phyloP scores from a whole-genome alignment of 2,797 vertebrate genomes.

The Danio tinwini region DNA sequence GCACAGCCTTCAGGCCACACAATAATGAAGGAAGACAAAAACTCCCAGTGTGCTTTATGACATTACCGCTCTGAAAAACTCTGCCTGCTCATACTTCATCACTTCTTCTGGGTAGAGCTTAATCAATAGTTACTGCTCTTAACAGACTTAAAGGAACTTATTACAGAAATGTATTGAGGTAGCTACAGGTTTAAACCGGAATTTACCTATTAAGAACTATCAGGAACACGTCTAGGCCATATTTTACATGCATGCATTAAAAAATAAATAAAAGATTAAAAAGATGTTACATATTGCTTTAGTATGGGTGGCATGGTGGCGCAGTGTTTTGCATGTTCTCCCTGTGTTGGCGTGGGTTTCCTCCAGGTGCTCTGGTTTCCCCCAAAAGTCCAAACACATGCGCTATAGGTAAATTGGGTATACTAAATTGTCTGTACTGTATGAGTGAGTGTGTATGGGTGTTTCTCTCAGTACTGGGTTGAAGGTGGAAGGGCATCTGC shows the following conservation, averaged over 20 bases:
- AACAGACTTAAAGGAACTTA: neutral
- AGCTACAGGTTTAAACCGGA: neutral
- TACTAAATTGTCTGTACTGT: no score
- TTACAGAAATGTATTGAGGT: neutral
- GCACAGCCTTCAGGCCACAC: slow-evolving; percentile 34
- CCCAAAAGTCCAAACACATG: no score
- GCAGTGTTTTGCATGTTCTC: no score
- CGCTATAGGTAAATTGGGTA: no score
- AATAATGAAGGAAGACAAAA: slow-evolving; percentile 34
- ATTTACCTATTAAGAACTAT: neutral
- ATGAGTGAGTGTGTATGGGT: no score
- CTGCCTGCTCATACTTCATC: neutral
- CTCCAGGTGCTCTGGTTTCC: no score
- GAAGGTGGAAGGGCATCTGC: no score
- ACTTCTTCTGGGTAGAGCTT: neutral
- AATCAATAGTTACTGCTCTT: neutral
- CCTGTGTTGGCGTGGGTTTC: no score
- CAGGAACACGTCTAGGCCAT: neutral
- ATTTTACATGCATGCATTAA: neutral
- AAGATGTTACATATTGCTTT: no score
- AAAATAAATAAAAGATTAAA: neutral
- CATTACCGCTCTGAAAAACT: neutral
- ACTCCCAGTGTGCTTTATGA: neutral
- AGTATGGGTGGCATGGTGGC: no score
- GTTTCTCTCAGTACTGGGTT: no score